Conservation (phyloP, 2,888 invertebrate genomes). For the Watsonalla binaria region DNA sequence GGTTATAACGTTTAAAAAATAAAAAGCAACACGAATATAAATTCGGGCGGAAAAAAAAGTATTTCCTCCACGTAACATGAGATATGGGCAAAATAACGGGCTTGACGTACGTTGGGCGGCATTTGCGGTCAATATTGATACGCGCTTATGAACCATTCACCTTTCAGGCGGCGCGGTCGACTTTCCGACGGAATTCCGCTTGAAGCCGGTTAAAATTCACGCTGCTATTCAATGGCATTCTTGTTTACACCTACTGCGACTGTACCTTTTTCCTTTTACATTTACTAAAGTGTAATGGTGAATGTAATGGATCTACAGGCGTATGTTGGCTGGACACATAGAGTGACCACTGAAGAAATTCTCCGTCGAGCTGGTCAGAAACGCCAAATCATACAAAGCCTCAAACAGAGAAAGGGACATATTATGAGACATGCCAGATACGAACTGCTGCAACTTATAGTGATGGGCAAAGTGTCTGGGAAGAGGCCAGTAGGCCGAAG, state of each 20-base stretch:
- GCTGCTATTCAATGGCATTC: conserved; percentile 40
- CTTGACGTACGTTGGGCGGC: conserved; percentile 56
- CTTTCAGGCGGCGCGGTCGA: conserved; percentile 51
- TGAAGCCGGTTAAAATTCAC: conserved; percentile 54
- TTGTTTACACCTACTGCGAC: conserved; percentile 37
- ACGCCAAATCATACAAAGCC: too few relatives aligned
- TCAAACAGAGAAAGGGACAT: too few relatives aligned
- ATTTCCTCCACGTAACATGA: conserved; percentile 51
- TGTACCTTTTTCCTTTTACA: conserved; percentile 15
- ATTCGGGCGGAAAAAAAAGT: conserved; percentile 49
- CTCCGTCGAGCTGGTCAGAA: too few relatives aligned
- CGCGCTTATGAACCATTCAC: conserved; percentile 73
- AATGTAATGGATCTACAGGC: too few relatives aligned
- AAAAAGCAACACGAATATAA: conserved; percentile 46
- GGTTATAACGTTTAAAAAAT: conserved; percentile 33
- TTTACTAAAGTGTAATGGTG: too few relatives aligned
- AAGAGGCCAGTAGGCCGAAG: too few relatives aligned
- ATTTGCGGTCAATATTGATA: conserved; percentile 73
- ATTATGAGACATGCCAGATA: too few relatives aligned
- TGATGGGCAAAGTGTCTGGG: too few relatives aligned
- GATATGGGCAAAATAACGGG: conserved; percentile 60
- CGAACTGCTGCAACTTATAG: too few relatives aligned
- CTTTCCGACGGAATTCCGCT: conserved; percentile 53
- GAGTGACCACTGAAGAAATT: too few relatives aligned
- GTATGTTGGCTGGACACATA: too few relatives aligned